These are phyloP conservation scores for Trypoxylon attenuatum DNA, from an alignment of 2,888 invertebrate genomes.

Conservation along the genomic window DNA sequence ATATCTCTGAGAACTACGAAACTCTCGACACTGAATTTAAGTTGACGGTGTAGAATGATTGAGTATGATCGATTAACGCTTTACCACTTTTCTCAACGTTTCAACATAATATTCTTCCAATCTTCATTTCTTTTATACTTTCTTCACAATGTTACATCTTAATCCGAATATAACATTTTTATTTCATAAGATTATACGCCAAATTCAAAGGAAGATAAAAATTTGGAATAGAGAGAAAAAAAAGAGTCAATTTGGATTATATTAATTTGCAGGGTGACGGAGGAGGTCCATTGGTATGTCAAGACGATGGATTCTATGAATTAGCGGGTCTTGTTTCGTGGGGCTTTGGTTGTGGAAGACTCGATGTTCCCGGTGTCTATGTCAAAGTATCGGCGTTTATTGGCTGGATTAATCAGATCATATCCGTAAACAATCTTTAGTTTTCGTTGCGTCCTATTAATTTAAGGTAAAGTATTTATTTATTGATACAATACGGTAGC, in stretches of 20 bases:
- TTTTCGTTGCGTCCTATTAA: conserved; percentile 19
- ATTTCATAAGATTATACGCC: background rate
- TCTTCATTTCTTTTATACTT: too few species aligned
- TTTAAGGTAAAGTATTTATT: conserved; percentile 41
- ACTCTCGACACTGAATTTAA: too few species aligned
- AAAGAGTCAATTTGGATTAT: background rate
- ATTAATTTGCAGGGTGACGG: conserved; percentile 86
- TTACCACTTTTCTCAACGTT: too few species aligned
- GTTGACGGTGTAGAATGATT: too few species aligned
- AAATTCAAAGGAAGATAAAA: background rate
- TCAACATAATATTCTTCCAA: too few species aligned
- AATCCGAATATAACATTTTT: too few species aligned
- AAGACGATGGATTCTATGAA: conserved; percentile 94
- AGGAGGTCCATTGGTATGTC: conserved; percentile 94
- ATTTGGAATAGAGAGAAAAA: background rate
- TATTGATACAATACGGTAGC: conserved; percentile 35
- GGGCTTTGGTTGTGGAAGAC: conserved; percentile 95
- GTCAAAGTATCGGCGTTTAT: conserved; percentile 96
- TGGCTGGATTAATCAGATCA: conserved; percentile 98
- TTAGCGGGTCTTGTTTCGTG: conserved; percentile 95
- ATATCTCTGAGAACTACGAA: too few species aligned
- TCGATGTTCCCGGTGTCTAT: conserved; percentile 97
- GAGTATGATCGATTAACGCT: too few species aligned
- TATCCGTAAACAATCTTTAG: conserved; percentile 90
- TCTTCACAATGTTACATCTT: too few species aligned